phyloP scores from a whole-genome alignment of 2,797 vertebrate genomes.

The Periophthalmus magnuspinnatus region DNA sequence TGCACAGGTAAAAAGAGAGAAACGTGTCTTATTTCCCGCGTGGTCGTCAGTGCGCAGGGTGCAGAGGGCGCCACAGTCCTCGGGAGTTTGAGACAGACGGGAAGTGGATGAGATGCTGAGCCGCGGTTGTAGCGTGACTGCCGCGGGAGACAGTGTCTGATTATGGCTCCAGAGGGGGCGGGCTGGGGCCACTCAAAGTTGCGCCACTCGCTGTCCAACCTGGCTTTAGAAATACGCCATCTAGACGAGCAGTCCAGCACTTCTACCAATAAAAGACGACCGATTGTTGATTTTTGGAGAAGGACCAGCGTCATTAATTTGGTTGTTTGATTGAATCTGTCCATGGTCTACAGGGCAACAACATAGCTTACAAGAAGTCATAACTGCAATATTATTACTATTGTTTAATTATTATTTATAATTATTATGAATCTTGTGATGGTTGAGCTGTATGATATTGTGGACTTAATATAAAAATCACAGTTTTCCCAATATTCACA shows the following conservation, averaged over 20 bases:
- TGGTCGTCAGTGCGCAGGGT: constrained; percentile 8
- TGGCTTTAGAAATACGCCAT: neutral
- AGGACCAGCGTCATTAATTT: too few species aligned
- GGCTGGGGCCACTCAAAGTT: constrained; percentile 43
- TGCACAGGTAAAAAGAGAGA: constrained; percentile 1
- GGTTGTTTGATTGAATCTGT: too few species aligned
- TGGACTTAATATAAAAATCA: too few species aligned
- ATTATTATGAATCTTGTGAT: too few species aligned
- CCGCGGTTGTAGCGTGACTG: constrained; percentile 57
- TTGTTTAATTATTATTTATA: too few species aligned
- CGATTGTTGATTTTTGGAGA: too few species aligned
- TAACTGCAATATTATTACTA: too few species aligned
- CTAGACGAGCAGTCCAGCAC: neutral
- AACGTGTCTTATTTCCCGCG: constrained; percentile 1
- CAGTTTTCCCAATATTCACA: too few species aligned
- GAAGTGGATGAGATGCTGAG: constrained; percentile 57
- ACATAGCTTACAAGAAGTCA: too few species aligned
- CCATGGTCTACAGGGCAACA: too few species aligned
- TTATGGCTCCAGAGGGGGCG: constrained; percentile 69
- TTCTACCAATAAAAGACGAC: neutral
- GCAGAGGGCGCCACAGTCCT: constrained; percentile 21
- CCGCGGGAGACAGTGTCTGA: constrained; percentile 58
- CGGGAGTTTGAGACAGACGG: constrained; percentile 13
- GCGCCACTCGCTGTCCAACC: neutral
- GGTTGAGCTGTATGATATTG: too few species aligned